These are phyloP conservation scores for Galaxea fascicularis DNA, from an alignment of 92 coral and sea anemone species.

Conservation along the genomic window DNA sequence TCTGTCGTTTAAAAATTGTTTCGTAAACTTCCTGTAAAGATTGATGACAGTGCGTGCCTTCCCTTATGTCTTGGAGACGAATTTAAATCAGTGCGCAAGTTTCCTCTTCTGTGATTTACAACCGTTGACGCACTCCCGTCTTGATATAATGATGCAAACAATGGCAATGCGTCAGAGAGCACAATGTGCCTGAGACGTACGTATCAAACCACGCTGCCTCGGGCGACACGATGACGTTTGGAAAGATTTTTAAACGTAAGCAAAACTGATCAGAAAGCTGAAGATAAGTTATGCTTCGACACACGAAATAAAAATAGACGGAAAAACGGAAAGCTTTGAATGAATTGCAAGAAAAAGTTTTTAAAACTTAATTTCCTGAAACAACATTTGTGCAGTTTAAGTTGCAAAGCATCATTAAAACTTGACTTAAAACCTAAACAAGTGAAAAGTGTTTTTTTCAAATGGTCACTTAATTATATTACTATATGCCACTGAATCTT, in stretches of 20 bases:
- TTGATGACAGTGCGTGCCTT: not conserved
- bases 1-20: not conserved
- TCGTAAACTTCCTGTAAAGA: not conserved
- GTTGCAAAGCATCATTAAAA: too few relatives aligned
- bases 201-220: too few relatives aligned
- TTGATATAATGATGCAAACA: too few relatives aligned
- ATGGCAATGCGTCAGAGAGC: too few relatives aligned
- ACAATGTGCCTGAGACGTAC: too few relatives aligned
- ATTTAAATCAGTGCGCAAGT: not conserved
- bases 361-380: too few relatives aligned
- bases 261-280: not conserved
- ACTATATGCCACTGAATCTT: too few relatives aligned
- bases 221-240: not conserved
- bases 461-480: too few relatives aligned
- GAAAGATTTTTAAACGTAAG: not conserved
- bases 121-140: not conserved
- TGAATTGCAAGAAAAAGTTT: too few relatives aligned
- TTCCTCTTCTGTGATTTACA: not conserved
- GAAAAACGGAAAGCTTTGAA: not conserved
- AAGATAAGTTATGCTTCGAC: not conserved
- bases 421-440: too few relatives aligned
- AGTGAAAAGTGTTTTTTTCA: too few relatives aligned
- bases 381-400: too few relatives aligned
- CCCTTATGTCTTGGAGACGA: not conserved
- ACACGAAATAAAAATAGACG: not conserved